Percentiles rank a stretch among this genome's conserved stretches.
phyloP scores from a whole-genome alignment of 2,888 invertebrate species.

The Proisotoma minuta region DNA sequence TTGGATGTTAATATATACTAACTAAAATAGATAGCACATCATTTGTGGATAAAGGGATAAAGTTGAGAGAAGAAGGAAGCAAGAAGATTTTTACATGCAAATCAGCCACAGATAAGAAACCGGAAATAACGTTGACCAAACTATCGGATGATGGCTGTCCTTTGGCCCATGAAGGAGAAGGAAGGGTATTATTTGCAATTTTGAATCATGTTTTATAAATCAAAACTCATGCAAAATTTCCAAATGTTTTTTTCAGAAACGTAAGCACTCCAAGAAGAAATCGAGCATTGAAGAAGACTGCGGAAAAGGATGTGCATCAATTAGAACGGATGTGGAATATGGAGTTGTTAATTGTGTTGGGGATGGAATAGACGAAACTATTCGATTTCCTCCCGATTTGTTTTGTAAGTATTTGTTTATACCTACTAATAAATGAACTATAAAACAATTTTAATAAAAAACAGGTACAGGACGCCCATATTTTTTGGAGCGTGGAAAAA shows the following conservation, averaged over 20 bases:
- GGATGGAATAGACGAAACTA: constrained; percentile 28
- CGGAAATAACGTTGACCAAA: constrained; percentile 19
- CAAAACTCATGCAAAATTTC: constrained; percentile 4
- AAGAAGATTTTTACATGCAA: constrained; percentile 27
- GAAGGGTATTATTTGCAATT: not conserved
- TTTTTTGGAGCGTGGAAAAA: constrained; percentile 31
- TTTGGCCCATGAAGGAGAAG: constrained; percentile 11
- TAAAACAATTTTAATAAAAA: not conserved
- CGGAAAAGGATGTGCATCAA: constrained; percentile 24
- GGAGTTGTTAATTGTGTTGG: constrained; percentile 29
- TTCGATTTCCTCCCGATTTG: constrained; percentile 31
- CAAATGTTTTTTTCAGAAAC: not conserved
- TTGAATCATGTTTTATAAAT: not conserved
- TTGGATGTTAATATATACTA: not conserved
- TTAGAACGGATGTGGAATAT: constrained; percentile 23
- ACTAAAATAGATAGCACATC: constrained; percentile 23
- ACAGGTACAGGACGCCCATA: constrained; percentile 35
- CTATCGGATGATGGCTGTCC: constrained; percentile 30
- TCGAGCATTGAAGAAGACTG: constrained; percentile 28
- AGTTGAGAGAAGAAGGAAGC: constrained; percentile 22
- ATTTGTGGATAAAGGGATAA: constrained; percentile 23
- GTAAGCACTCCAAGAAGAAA: not conserved
- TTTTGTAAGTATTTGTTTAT: constrained; percentile 18
- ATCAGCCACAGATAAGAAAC: constrained; percentile 22
- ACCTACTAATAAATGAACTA: not conserved